Evolutionary conservation across 2,797 vertebrate genomes (phyloP), one percentile per base, ranked within the genome.

Genomic region (Sebastes steindachneri): DNA sequence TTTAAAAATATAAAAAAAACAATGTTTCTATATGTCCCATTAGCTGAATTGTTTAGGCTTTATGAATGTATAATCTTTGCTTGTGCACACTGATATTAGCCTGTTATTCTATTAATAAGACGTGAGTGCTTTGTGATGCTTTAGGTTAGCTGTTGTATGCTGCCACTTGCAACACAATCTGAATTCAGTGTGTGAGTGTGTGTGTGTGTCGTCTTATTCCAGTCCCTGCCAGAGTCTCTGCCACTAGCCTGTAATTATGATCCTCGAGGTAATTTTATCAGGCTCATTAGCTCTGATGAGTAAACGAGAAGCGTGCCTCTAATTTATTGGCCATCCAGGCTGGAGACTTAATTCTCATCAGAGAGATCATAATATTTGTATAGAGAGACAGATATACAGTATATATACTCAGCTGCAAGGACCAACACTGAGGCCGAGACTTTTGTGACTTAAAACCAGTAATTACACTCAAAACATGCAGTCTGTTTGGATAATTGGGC

Each of bases 221-320:
- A 88, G 81, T 92, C 90, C 86, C 94, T 94, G 93, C 93, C 94
- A 95, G 90, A 92, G 91, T 95, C 94, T 96, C 92, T 95, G 96
- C 95, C 96, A 96, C 96, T 83, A 95, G 95, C 95, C 96, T 97
- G 96, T 97, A 98, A 98, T 98, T 97, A 97, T 97, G 95, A 96
- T 97, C 96, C 97, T 96, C 79, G 95, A 97, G 97, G 97, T 97
- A 97, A 97, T 98, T 97, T 97, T 97, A 97, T 97, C 96, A 95
- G 95, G 95, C 96, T 98, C 97, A 97, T 98, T 98, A 98, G 96
- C 96, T 96, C 96, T 96, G 96, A 96, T 97, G 96, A 97, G 96
- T 97, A 97, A 98, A 98, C 96, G 97, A 97, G 97, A 97, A 96
- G 95, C 95, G 96, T 95, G 96, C 95, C 96, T 96, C 96, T 96